A percentile compares a stretch with the other conserved stretches of the same genome.
These are phyloP conservation scores for Sesamia nonagrioides DNA, from an alignment of 1,140 invertebrate genomes.

Conservation along the genomic window DNA sequence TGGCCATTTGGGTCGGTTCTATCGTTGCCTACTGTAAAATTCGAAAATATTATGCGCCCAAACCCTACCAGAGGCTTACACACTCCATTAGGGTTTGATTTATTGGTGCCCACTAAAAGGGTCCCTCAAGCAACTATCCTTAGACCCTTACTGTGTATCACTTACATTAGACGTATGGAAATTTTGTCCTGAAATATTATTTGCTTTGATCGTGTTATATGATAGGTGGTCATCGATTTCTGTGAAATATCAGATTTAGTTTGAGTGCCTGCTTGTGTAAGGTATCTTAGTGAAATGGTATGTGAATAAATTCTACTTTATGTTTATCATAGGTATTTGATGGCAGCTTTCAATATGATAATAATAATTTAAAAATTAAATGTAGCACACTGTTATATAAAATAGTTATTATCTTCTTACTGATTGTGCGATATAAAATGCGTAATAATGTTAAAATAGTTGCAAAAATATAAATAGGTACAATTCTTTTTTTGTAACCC, in stretches of 20 bases:
- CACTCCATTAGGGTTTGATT: constrained; percentile 80
- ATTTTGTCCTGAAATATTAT: constrained; percentile 61
- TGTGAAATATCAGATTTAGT: constrained; percentile 15
- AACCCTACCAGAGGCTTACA: constrained; percentile 52
- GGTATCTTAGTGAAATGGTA: too few species aligned
- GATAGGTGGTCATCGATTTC: constrained; percentile 17
- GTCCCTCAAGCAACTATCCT: constrained; percentile 67
- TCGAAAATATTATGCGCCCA: constrained; percentile 70
- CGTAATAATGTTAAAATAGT: too few species aligned
- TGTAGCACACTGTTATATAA: too few species aligned
- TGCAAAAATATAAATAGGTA: too few species aligned
- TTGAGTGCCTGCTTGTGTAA: not conserved
- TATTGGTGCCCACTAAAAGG: constrained; percentile 79
- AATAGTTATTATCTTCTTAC: too few species aligned
- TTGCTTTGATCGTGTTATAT: constrained; percentile 53
- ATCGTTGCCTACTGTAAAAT: constrained; percentile 66
- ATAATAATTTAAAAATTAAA: too few species aligned
- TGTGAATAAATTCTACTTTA: too few species aligned
- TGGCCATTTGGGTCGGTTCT: constrained; percentile 7
- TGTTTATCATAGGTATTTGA: too few species aligned
- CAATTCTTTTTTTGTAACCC: too few species aligned
- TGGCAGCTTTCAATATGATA: too few species aligned
- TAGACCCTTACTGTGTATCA: constrained; percentile 62
- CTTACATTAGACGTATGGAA: constrained; percentile 67
- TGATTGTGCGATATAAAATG: too few species aligned